Conservation (phyloP, 2,888 invertebrate species). For the Agonum fuliginosum region DNA sequence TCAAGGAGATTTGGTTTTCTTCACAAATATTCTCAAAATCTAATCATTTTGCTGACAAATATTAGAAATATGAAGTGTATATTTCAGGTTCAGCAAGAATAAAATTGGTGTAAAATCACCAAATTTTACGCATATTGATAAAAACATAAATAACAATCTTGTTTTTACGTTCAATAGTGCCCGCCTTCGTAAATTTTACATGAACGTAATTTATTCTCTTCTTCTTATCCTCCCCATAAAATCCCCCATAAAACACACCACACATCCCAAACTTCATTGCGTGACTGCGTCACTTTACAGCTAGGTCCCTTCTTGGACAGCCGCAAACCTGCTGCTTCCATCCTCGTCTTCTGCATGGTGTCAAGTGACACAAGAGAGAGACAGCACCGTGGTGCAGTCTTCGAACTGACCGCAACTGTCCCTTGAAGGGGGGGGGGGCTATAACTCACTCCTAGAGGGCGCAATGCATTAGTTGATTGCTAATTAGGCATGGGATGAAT, state of each 20-base stretch:
- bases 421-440: not conserved
- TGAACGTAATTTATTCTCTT: too few species aligned
- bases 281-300: not conserved
- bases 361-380: not conserved
- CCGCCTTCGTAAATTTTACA: too few species aligned
- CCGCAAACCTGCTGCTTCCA: not conserved
- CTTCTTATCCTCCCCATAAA: not conserved
- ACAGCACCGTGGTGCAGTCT: not conserved
- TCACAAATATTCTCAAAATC: too few species aligned
- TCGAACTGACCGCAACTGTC: not conserved
- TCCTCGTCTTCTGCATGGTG: not conserved
- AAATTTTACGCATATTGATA: too few species aligned
- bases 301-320: not conserved
- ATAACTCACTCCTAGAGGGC: not conserved
- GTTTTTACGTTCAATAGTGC: too few species aligned
- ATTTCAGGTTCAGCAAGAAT: too few species aligned
- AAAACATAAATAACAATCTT: too few species aligned
- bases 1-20: too few species aligned
- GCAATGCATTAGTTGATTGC: not conserved
- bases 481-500: not conserved
- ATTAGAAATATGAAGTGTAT: too few species aligned
- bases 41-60: too few species aligned
- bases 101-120: too few species aligned
- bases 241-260: not conserved
- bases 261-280: not conserved